Evolutionary conservation across 2,888 invertebrate species (phyloP).

Genomic region (Oegoconia quadripuncta): DNA sequence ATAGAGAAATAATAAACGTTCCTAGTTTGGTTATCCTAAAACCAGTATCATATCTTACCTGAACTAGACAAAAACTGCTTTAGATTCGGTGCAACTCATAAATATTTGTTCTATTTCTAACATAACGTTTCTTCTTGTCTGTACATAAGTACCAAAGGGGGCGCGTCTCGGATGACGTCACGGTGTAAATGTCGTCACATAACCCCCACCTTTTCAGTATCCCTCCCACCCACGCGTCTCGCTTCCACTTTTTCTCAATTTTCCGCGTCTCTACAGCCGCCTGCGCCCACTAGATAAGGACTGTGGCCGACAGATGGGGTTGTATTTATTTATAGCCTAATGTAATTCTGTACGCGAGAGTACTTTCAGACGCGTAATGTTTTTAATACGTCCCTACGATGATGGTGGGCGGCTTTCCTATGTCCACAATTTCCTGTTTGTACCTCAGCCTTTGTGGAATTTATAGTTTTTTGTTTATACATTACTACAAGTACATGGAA

Average conservation of each 20-base stretch:
- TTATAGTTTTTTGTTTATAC: no score
- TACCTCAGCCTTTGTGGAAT: no score
- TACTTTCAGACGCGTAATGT: slow-evolving; percentile 1
- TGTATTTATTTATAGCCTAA: slow-evolving; percentile 11
- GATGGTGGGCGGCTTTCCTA: no score
- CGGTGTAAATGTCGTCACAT: background rate
- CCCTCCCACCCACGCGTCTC: background rate
- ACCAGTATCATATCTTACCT: no score
- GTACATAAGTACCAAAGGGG: background rate
- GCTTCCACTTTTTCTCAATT: slow-evolving; percentile 7
- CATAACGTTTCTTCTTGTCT: background rate
- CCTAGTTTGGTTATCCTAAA: no score
- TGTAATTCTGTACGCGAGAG: slow-evolving; percentile 11
- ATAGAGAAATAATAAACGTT: no score
- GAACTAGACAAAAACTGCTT: no score
- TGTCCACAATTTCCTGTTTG: no score
- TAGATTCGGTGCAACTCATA: background rate
- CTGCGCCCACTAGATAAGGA: slow-evolving; percentile 13
- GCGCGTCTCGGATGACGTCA: slow-evolving; percentile 6
- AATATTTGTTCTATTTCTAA: background rate
- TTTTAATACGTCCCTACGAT: no score
- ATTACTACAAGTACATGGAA: no score
- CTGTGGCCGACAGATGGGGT: slow-evolving; percentile 11
- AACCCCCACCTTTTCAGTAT: background rate
- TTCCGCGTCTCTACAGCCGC: slow-evolving; percentile 13